These are phyloP conservation scores for Bhutanitis thaidina DNA, from an alignment of 2,888 invertebrate genomes.

Conservation along the genomic window DNA sequence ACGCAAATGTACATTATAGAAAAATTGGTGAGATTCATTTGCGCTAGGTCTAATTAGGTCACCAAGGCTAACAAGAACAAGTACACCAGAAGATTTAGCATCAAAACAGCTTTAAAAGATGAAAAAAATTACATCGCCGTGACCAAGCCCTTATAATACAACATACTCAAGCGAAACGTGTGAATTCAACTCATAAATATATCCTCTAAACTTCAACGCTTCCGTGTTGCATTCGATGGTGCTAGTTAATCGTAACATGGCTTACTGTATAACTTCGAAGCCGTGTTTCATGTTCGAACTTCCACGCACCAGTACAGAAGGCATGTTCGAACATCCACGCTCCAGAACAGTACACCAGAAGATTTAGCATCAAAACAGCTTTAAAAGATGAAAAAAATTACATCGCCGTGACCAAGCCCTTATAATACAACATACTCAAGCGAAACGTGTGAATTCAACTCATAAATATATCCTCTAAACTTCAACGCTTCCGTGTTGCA, in stretches of 20 bases:
- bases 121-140: background rate
- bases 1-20: too few species aligned
- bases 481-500: constrained; percentile 18
- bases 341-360: too few species aligned
- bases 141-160: constrained; percentile 4
- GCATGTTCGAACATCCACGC: too few species aligned
- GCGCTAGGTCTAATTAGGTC: too few species aligned
- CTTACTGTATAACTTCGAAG: constrained; percentile 1
- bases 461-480: constrained; percentile 19
- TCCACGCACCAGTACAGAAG: constrained; percentile 11
- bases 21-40: too few species aligned
- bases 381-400: too few species aligned
- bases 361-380: too few species aligned
- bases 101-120: too few species aligned
- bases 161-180: constrained; percentile 9
- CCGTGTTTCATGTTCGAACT: constrained; percentile 9
- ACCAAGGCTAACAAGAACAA: too few species aligned
- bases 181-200: constrained; percentile 21
- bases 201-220: constrained; percentile 13
- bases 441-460: constrained; percentile 16
- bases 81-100: too few species aligned
- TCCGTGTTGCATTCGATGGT: constrained; percentile 18
- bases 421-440: constrained; percentile 5
- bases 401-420: background rate
- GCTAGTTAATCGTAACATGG: constrained; percentile 14